These are phyloP conservation scores for Columba guinea DNA, from an alignment of 2,797 vertebrate species.

Conservation along the genomic window DNA sequence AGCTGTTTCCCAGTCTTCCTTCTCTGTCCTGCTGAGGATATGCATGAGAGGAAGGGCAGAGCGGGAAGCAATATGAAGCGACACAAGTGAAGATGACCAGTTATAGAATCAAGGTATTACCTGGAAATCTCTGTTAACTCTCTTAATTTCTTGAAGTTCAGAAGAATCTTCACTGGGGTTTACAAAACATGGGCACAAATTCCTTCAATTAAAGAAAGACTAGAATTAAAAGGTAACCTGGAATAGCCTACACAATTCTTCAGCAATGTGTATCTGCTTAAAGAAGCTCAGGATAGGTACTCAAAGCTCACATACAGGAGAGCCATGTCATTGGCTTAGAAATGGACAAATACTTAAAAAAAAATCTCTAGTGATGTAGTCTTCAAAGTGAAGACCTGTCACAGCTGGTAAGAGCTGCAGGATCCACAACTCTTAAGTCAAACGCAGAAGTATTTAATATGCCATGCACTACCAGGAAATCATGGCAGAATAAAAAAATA, in stretches of 20 bases:
- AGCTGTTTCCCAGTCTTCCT: not conserved
- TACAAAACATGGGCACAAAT: slow-evolving; percentile 84
- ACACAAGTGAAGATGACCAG: not conserved
- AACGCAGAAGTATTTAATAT: not conserved
- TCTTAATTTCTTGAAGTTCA: slow-evolving; percentile 83
- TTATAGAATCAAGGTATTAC: slow-evolving; percentile 65
- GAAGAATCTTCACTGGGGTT: slow-evolving; percentile 75
- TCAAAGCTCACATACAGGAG: not conserved
- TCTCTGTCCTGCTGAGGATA: not conserved
- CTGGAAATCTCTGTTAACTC: slow-evolving; percentile 89
- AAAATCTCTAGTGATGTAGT: not conserved
- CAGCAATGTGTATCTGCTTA: not conserved
- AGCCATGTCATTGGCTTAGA: not conserved
- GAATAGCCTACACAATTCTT: not conserved
- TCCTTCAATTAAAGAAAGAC: slow-evolving; percentile 72
- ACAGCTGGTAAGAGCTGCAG: not conserved
- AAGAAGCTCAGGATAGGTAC: not conserved
- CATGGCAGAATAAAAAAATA: not conserved
- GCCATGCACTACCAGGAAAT: not conserved
- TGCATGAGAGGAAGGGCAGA: not conserved
- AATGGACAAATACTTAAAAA: not conserved
- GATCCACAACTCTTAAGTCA: not conserved
- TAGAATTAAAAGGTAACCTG: not conserved
- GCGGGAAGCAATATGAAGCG: not conserved
- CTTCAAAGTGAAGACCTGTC: not conserved